Percentiles rank a stretch among this genome's conserved stretches.
phyloP scores from a whole-genome alignment of 2,113 vertebrate genomes.

The Antidorcas marsupialis region DNA sequence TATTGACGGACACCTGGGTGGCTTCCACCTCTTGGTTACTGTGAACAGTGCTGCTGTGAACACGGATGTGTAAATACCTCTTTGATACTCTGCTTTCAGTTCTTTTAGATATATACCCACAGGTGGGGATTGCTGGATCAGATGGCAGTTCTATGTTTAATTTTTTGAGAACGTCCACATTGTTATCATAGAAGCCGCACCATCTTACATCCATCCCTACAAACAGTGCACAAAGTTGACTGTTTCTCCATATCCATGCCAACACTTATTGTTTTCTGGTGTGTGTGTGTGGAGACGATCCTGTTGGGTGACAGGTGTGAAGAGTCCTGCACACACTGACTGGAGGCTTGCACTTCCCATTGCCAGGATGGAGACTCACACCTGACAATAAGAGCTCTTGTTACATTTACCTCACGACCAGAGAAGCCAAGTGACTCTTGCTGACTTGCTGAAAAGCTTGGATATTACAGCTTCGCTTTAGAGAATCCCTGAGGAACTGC shows the following conservation, averaged over 20 bases:
- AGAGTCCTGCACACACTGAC: background rate
- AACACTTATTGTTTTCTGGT: background rate
- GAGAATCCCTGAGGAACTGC: background rate
- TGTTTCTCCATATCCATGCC: background rate
- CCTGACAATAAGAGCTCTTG: background rate
- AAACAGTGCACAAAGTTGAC: background rate
- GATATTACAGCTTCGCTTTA: background rate
- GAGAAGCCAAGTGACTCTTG: background rate
- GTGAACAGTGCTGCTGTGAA: background rate
- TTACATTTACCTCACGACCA: background rate
- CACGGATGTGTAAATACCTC: background rate
- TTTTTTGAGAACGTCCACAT: background rate
- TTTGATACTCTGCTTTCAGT: background rate
- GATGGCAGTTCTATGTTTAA: background rate
- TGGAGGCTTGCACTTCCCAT: background rate
- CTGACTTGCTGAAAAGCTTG: background rate
- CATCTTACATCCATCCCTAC: background rate
- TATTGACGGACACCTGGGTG: background rate
- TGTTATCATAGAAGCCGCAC: background rate
- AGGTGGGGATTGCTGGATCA: background rate
- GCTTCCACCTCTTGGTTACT: background rate
- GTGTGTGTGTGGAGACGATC: background rate
- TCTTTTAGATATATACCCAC: background rate
- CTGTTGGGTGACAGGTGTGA: background rate
- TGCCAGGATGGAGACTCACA: background rate